Percentiles rank a stretch among this genome's conserved stretches.
phyloP scores from a whole-genome alignment of 2,797 vertebrate species.

The Lemur catta region DNA sequence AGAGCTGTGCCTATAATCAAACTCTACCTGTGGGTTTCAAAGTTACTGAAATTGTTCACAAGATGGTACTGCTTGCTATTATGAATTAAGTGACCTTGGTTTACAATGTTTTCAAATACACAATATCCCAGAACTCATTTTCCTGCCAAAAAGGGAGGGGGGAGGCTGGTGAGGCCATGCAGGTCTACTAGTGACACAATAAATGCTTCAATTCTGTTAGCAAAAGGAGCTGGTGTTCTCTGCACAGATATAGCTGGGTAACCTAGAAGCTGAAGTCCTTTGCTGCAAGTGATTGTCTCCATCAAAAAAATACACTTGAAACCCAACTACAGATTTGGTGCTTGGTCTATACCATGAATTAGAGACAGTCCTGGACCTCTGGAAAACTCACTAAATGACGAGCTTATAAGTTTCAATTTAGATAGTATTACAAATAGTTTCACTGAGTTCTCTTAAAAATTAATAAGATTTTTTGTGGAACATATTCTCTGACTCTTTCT shows the following conservation, averaged over 20 bases:
- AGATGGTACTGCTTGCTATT: neutral
- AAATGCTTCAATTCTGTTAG: neutral
- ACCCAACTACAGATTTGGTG: neutral
- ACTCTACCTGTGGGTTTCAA: neutral
- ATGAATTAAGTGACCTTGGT: neutral
- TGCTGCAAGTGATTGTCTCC: neutral
- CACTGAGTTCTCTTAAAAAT: neutral
- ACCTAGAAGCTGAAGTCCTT: neutral
- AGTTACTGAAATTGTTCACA: constrained; percentile 22
- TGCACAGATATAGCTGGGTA: neutral
- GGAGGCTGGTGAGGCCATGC: neutral
- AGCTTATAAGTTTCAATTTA: neutral
- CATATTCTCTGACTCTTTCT: neutral
- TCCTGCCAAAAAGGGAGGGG: neutral
- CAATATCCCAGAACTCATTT: neutral
- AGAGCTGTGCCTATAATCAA: constrained; percentile 32
- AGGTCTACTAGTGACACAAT: neutral
- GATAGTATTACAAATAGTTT: neutral
- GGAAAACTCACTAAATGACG: neutral
- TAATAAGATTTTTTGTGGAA: neutral
- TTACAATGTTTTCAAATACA: constrained; percentile 11
- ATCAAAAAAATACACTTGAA: neutral
- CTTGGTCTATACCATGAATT: neutral
- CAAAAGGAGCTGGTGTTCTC: neutral
- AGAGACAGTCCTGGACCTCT: neutral